Evolutionary conservation across 1,140 invertebrate genomes (phyloP).

Genomic region (Gonioctena quinquepunctata): DNA sequence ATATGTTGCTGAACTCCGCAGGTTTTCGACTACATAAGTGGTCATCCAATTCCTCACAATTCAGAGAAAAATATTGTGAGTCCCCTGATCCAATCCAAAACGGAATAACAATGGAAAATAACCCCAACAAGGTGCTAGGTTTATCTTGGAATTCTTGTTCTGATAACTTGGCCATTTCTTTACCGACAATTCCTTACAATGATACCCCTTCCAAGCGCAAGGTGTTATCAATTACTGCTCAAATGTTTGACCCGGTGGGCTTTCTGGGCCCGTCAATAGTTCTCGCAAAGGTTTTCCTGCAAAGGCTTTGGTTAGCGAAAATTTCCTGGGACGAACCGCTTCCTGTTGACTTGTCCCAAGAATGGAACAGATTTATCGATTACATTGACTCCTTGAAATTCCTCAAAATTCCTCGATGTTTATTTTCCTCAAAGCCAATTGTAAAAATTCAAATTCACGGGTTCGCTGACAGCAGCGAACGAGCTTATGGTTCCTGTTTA

Average conservation of each 20-base stretch:
- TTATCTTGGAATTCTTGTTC: slow-evolving; percentile 6
- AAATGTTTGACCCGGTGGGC: slow-evolving; percentile 39
- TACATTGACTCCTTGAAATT: neutral
- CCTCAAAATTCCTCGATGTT: slow-evolving; percentile 9
- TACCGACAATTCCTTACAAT: slow-evolving; percentile 30
- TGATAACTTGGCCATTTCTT: slow-evolving; percentile 27
- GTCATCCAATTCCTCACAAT: slow-evolving; percentile 14
- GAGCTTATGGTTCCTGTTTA: slow-evolving; percentile 40
- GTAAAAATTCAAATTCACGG: slow-evolving; percentile 29
- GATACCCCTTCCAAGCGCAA: slow-evolving; percentile 18
- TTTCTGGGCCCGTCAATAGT: slow-evolving; percentile 32
- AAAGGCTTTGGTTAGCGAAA: slow-evolving; percentile 29
- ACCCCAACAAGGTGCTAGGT: slow-evolving; percentile 8
- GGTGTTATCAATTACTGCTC: neutral
- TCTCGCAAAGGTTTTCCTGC: slow-evolving; percentile 32
- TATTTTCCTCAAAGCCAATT: neutral
- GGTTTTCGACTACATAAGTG: slow-evolving; percentile 21
- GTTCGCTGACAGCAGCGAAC: slow-evolving; percentile 45
- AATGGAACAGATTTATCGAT: slow-evolving; percentile 35
- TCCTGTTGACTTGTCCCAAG: slow-evolving; percentile 20
- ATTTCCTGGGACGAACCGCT: slow-evolving; percentile 31
- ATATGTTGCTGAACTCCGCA: neutral
- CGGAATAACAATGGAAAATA: neutral
- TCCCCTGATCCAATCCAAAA: neutral
- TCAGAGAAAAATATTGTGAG: neutral